Percentiles rank a stretch among this genome's conserved stretches.
Evolutionary conservation across 2,888 invertebrate genomes (phyloP).

Genomic region (Campaea margaritaria): DNA sequence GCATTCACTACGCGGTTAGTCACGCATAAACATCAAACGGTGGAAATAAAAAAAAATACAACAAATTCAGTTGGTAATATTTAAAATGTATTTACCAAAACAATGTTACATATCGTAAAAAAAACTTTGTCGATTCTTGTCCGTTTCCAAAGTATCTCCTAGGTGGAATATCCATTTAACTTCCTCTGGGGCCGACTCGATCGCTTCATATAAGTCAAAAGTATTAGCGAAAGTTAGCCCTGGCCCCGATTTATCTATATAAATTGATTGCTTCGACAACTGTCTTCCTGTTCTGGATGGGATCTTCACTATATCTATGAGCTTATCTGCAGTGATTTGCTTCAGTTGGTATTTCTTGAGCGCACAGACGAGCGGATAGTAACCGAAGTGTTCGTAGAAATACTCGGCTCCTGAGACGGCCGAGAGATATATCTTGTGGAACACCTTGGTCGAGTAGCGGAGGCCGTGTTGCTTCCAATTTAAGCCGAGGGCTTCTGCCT

Average conservation of each 20-base stretch:
- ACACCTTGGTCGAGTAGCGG: no score
- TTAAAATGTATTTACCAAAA: no score
- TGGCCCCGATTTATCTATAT: background rate
- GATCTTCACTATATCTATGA: slow-evolving; percentile 1
- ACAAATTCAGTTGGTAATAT: no score
- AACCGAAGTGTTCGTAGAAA: slow-evolving; percentile 1
- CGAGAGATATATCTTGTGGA: background rate
- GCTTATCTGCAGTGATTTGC: background rate
- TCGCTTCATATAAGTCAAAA: background rate
- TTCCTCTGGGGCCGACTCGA: background rate
- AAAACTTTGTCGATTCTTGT: no score
- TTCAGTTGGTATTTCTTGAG: slow-evolving; percentile 3
- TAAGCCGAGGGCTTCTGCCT: slow-evolving; percentile 7
- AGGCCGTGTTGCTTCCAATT: background rate
- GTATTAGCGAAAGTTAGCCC: background rate
- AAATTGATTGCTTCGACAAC: background rate
- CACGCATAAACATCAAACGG: no score
- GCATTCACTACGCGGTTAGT: no score
- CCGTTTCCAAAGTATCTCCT: no score
- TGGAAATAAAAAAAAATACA: no score
- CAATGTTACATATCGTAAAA: no score
- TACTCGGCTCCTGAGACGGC: slow-evolving; percentile 9
- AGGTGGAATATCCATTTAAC: background rate
- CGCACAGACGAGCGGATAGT: slow-evolving; percentile 5
- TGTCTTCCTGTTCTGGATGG: background rate